Base-by-base conservation (phyloP, 2,888 invertebrate genomes). In the Trichogramma dendrolimi region DNA sequence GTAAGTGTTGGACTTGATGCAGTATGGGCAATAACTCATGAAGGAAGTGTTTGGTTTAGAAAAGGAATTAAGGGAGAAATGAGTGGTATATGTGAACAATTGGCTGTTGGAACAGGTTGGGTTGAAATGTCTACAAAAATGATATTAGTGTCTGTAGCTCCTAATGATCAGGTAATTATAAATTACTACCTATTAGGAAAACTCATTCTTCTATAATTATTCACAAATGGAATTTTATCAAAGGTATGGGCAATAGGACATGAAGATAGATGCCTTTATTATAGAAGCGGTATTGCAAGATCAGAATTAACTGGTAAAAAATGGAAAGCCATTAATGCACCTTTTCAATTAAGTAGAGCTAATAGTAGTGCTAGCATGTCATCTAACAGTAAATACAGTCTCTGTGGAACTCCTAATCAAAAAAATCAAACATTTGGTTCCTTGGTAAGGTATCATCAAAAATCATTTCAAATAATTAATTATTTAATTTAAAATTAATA, bases 81-180 rank as follows among this genome's bases (percentile, higher is more conserved):
- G 83, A 84, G 88, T 38, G 89, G 91, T 4, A 82, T 85, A 64
- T 89, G 88, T 71, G 91, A 91, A 78, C 86, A 87, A 74, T 82
- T 89, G 62, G 90, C 92, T 6, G 87, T 87, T 71, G 94, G 94
- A 4, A 88, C 84, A 73, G 89, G 90, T 40, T 95, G 95, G 95
- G 86, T 94, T 41, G 91, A 93, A 82, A 93, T 95, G 85, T 88
- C 92, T 64, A 93, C 92, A 52, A 86, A 88, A 76, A 90, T 95
- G 86, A 84, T 87, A 38, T 83, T 89, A 73, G 84, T 95, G 53
- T 90, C 92, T n/a, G 90, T 94, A 61, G 89, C 93, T 43, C 84
- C 87, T 10, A 92, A 92, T 80, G 94, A 95, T 81, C 94, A 95
- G 84, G 84, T 84, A 69, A 63, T 48, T 10, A 46, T 43, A 7